Conservation (phyloP, 2,797 vertebrate species). For the Lacerta agilis region DNA sequence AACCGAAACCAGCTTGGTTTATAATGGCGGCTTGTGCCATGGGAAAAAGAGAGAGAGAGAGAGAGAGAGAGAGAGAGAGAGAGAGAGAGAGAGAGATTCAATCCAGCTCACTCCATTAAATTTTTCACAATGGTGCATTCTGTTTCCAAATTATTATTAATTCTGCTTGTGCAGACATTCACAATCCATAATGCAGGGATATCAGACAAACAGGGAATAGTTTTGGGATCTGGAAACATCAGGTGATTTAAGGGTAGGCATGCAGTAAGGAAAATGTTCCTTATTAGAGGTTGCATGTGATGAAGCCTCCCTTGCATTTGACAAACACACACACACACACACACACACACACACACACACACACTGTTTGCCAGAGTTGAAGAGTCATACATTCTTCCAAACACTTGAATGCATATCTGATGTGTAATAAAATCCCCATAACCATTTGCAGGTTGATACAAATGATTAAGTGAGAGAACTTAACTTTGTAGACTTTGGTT, state of each 20-base stretch:
- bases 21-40: conserved; percentile 11
- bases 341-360: too few species aligned
- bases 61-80: background rate
- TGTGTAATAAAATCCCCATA: background rate
- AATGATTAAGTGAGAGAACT: background rate
- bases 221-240: background rate
- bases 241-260: background rate
- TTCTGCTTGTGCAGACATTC: background rate
- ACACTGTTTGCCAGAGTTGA: background rate
- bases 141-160: background rate
- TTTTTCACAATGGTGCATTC: background rate
- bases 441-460: background rate
- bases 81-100: background rate
- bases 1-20: conserved; percentile 23
- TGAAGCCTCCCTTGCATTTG: background rate
- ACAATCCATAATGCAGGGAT: background rate
- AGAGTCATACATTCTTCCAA: background rate
- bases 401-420: background rate
- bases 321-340: too few species aligned
- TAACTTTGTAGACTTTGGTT: background rate
- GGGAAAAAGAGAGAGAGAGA: background rate
- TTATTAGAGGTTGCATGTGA: background rate
- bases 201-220: background rate
- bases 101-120: background rate
- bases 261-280: background rate